These are phyloP conservation scores for Diceros bicornis DNA, from an alignment of 2,797 vertebrate species.

Conservation along the genomic window DNA sequence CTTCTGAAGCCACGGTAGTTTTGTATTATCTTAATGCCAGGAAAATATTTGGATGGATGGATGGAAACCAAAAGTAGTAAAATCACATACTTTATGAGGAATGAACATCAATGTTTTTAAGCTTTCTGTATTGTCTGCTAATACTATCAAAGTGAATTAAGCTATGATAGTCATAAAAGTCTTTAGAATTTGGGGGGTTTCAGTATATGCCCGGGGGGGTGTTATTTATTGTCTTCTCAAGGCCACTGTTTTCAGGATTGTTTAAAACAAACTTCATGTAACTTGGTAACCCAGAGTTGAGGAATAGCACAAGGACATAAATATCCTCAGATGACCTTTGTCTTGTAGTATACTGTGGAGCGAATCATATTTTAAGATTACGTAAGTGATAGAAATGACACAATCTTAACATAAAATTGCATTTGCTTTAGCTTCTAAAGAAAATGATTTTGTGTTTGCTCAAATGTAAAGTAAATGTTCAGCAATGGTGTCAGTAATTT, in stretches of 20 bases:
- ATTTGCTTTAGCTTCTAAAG: conserved; percentile 35
- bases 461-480: not conserved
- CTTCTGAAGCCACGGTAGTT: not conserved
- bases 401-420: conserved; percentile 9
- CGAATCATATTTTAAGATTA: conserved; percentile 49
- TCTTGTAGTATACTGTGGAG: conserved; percentile 22
- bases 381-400: conserved; percentile 55
- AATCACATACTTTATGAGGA: conserved; percentile 40
- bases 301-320: conserved; percentile 66
- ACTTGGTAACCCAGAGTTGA: conserved; percentile 80
- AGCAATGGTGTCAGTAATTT: conserved; percentile 7
- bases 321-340: conserved; percentile 70
- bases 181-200: conserved; percentile 30
- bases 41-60: conserved; percentile 16
- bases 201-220: not conserved
- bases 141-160: conserved; percentile 20
- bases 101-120: not conserved
- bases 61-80: conserved; percentile 34
- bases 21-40: not conserved
- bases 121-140: not conserved
- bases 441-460: conserved; percentile 34
- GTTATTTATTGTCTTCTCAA: conserved; percentile 63
- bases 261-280: conserved; percentile 78
- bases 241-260: conserved; percentile 60
- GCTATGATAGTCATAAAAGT: not conserved